Percentiles rank a stretch among this genome's conserved stretches.
Evolutionary conservation across 2,888 invertebrate species (phyloP).

Genomic region (Polia nebulosa): DNA sequence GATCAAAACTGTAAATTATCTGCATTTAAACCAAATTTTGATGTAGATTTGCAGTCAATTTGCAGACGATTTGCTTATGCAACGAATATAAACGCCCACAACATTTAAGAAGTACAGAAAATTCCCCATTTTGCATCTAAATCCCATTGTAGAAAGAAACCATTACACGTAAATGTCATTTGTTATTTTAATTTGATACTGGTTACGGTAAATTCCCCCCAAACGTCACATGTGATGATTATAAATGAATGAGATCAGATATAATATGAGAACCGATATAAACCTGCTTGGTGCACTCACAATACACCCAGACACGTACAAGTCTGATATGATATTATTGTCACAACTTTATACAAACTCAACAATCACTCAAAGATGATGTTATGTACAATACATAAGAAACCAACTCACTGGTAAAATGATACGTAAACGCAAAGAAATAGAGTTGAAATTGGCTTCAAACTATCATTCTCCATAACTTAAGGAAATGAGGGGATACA

Average conservation of each 20-base stretch:
- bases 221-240: conserved; percentile 60
- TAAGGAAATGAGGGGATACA: conserved; percentile 45
- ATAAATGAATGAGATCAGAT: conserved; percentile 73
- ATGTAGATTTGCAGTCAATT: conserved; percentile 9
- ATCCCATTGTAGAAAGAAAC: conserved; percentile 35
- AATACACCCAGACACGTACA: conserved; percentile 52
- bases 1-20: not conserved
- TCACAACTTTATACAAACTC: conserved; percentile 68
- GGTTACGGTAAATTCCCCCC: conserved; percentile 53
- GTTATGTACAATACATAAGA: conserved; percentile 29
- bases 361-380: conserved; percentile 59
- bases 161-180: conserved; percentile 51
- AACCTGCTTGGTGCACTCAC: conserved; percentile 25
- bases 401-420: conserved; percentile 19
- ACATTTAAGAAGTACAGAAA: conserved; percentile 26
- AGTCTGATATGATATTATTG: conserved; percentile 78
- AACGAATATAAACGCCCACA: conserved; percentile 9
- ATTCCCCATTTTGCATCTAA: conserved; percentile 23
- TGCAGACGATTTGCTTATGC: not conserved
- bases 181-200: conserved; percentile 56
- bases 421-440: conserved; percentile 24
- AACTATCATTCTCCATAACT: conserved; percentile 28
- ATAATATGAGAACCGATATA: conserved; percentile 56
- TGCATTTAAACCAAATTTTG: conserved; percentile 19
- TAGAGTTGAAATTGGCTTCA: conserved; percentile 32